Evolutionary conservation across 2,113 vertebrate genomes (phyloP).

Genomic region (Gasterosteus aculeatus): DNA sequence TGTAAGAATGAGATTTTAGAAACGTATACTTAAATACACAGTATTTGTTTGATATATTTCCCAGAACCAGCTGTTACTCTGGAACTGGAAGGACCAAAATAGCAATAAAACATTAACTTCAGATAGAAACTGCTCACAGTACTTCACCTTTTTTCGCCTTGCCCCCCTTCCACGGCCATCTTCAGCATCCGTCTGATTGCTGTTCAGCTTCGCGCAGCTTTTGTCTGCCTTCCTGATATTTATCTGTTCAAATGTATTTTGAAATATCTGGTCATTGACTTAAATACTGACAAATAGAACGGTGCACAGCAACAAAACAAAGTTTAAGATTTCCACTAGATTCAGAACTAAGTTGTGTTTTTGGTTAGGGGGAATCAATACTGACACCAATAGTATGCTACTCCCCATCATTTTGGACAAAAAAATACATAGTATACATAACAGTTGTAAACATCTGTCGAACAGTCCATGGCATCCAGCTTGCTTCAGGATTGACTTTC

Average conservation of each 20-base stretch:
- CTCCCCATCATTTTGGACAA: not conserved
- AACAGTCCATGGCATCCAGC: not conserved
- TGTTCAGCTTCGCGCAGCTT: not conserved
- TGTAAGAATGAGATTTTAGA: not conserved
- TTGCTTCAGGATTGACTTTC: not conserved
- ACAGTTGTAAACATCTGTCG: not conserved
- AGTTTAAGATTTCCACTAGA: too few relatives aligned
- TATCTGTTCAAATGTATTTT: not conserved
- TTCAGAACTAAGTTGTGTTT: too few relatives aligned
- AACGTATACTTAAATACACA: not conserved
- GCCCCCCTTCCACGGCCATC: not conserved
- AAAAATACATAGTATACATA: not conserved
- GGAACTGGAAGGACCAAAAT: not conserved
- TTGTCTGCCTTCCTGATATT: not conserved
- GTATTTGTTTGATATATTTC: too few relatives aligned
- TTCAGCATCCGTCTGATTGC: not conserved
- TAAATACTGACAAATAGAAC: too few relatives aligned
- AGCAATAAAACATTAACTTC: not conserved
- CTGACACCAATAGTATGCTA: not conserved
- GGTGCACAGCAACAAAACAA: too few relatives aligned
- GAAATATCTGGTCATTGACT: not conserved
- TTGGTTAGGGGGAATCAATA: too few relatives aligned
- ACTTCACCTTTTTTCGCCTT: not conserved
- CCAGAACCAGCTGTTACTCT: too few relatives aligned
- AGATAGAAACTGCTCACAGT: not conserved